Evolutionary conservation across 2,797 vertebrate species (phyloP), one percentile per base, ranked within the genome.

Genomic region (Sebastes itinus): DNA sequence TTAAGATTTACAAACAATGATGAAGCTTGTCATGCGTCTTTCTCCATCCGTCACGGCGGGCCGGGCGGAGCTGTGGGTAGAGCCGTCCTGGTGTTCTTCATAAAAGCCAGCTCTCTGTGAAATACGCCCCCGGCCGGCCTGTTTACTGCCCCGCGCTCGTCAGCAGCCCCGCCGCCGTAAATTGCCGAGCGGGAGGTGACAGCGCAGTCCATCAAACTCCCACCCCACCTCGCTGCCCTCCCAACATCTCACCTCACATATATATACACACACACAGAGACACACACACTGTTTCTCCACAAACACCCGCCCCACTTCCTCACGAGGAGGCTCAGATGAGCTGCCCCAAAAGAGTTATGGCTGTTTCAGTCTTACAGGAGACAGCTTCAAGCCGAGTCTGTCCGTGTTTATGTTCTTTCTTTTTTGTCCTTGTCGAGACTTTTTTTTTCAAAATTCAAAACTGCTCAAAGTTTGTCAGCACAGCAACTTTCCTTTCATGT

Each of bases 1-100:
- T 99, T 99, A 99, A 99, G 98, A 99, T 99, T 99, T 99, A 99
- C 98, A 99, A 99, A 99, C 98, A 98, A 98, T 99, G 98, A 99
- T 99, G 98, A 98, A 99, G 98, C 98, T 99, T 98, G 97, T 98
- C 98, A 98, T 96, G 97, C 97, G 97, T 98, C 98, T 98, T 98
- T 97, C 97, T 96, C 97, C 97, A 99, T 99, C 96, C 97, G 97
- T 99, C 98, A 99, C 96, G 92, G 94, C 95, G 93, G 91, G 74
- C 83, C 88, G 87, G 96, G 97, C 95, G 97, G 97, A 96, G 96
- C 91, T 95, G 97, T 96, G 96, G 96, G 97, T 96, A 97, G 92
- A 90, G 86, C 87, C 96, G 96, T 97, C 97, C 97, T 95, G 97
- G 97, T 99, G 98, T 99, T 98, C 98, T 99, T 99, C 98, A 99